phyloP scores from a whole-genome alignment of 2,888 invertebrate species.

The Leistus spinibarbis region DNA sequence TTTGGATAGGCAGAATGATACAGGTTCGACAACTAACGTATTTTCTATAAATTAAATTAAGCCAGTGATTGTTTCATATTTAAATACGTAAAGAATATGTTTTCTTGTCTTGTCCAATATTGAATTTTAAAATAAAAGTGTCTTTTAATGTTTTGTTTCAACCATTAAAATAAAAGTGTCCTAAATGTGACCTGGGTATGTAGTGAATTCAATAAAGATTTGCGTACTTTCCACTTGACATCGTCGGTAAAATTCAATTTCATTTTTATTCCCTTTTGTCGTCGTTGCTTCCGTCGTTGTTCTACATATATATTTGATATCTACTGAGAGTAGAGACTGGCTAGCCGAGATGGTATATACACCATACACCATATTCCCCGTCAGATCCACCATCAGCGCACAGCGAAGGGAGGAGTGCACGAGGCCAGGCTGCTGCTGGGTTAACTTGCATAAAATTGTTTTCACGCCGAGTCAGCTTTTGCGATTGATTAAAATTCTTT shows the following conservation, averaged over 20 bases:
- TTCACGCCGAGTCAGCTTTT: slow-evolving; percentile 47
- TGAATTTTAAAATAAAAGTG: not conserved
- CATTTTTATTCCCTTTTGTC: slow-evolving; percentile 9
- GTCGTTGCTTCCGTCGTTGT: slow-evolving; percentile 18
- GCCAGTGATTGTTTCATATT: too few species aligned
- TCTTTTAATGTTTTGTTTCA: not conserved
- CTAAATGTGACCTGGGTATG: not conserved
- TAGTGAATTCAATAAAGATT: slow-evolving; percentile 15
- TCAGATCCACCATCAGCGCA: slow-evolving; percentile 6
- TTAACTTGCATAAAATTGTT: slow-evolving; percentile 44
- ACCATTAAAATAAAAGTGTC: too few species aligned
- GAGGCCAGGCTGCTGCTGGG: not conserved
- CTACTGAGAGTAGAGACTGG: slow-evolving; percentile 4
- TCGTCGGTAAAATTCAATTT: slow-evolving; percentile 21
- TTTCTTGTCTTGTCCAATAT: not conserved
- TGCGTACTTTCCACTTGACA: slow-evolving; percentile 21
- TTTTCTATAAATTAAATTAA: too few species aligned
- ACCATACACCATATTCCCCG: slow-evolving; percentile 1
- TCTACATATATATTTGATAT: slow-evolving; percentile 38
- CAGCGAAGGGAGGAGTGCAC: slow-evolving; percentile 11
- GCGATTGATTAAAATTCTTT: slow-evolving; percentile 52
- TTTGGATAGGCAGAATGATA: too few species aligned
- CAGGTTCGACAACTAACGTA: too few species aligned
- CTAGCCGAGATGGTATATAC: not conserved
- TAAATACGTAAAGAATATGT: too few species aligned